Evolutionary conservation across 2,113 vertebrate genomes (phyloP), one percentile per base, ranked within the genome.

Genomic region (Tretioscincus oriximinensis): DNA sequence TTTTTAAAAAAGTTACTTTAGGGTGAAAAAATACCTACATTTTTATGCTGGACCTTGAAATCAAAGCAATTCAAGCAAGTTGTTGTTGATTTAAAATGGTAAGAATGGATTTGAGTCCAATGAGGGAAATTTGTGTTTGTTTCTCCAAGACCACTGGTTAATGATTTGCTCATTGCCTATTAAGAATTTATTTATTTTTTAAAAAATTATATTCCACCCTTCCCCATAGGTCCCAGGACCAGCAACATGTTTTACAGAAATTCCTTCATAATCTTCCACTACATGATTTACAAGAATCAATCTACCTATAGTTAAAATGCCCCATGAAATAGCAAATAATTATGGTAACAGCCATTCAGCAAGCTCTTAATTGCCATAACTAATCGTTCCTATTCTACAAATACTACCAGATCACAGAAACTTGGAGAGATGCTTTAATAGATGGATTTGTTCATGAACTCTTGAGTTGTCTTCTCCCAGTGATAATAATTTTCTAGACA

Each of bases 41-140:
- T 16, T 49, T 35, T 69, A 31, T 66, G 7, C 47, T 90, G 87
- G 90, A 93, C 91, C 88, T 87, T 85, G 89, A 83, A 89, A 86
- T 89, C 82, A 90, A 91, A 81, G 73, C 78, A 82, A 80, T 26
- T 83, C 85, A 75, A 80, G 82, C 24, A 29, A 88, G 82, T 84
- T 84, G 11, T 26, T 18, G 1, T 45, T 14, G 54, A 58, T 81
- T 73, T 54, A 12, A 74, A 67, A 58, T 47, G 21, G 11, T 18
- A 49, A 21, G n/a, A 41, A 26, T 2, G 8, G 69, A 2, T 68
- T 60, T 73, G 26, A 70, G 83, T 31, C 9, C 73, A 72, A 0
- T 0, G 70, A 81, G 3, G 1, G 68, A 70, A 64, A 67, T 77
- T 81, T 18, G 7, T 29, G 29, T 88, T 86, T 81, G 29, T 76